These are phyloP conservation scores for Hylaea fasciaria DNA, from an alignment of 2,888 invertebrate genomes.

Conservation along the genomic window DNA sequence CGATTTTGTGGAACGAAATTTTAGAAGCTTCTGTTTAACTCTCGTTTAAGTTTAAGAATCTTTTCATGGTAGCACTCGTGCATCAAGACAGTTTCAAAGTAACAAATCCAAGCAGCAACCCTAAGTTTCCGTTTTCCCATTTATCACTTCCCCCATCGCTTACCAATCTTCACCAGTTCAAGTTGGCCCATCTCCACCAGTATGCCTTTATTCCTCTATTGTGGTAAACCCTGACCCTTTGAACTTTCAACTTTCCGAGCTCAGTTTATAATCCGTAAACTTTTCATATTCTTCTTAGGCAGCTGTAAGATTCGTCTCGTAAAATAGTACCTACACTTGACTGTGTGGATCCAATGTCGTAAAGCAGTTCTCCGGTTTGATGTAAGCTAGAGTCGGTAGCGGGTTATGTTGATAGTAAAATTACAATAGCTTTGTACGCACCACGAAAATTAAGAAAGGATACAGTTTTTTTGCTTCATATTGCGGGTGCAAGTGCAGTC, in stretches of 20 bases:
- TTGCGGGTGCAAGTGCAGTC: too few relatives aligned
- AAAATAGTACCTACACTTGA: constrained; percentile 43
- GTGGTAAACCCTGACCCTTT: constrained; percentile 1
- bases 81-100: neutral
- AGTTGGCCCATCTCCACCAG: neutral
- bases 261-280: constrained; percentile 39
- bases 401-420: neutral
- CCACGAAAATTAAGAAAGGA: too few relatives aligned
- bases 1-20: too few relatives aligned
- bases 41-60: too few relatives aligned
- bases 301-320: constrained; percentile 35
- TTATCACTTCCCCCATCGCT: constrained; percentile 6
- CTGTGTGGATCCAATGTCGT: constrained; percentile 39
- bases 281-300: constrained; percentile 34
- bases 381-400: constrained; percentile 24
- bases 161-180: neutral
- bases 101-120: neutral
- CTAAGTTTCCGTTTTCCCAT: constrained; percentile 3
- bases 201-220: neutral
- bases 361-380: constrained; percentile 42
- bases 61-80: too few relatives aligned
- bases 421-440: too few relatives aligned
- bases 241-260: too few relatives aligned
- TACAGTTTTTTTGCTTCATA: too few relatives aligned
- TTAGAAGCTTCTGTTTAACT: too few relatives aligned